These are phyloP conservation scores for Drosophila neonasuta DNA, from an alignment of 2,888 invertebrate species.

Conservation along the genomic window DNA sequence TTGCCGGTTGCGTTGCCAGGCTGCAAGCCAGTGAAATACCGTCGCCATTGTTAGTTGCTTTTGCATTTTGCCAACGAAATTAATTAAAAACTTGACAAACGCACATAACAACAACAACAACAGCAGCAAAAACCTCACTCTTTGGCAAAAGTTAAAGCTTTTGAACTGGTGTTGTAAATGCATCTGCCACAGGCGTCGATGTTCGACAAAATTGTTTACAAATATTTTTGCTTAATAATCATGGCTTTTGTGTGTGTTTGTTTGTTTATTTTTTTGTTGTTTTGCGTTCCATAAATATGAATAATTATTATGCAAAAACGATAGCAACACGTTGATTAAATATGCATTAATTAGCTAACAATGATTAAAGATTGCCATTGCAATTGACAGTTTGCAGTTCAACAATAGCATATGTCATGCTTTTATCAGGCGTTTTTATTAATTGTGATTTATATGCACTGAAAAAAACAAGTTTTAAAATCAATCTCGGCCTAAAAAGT, in stretches of 20 bases:
- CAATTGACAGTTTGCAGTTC: background rate
- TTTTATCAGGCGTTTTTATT: background rate
- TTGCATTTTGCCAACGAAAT: constrained; percentile 43
- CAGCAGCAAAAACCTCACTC: constrained; percentile 2
- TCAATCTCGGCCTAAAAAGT: too few relatives aligned
- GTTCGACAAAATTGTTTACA: constrained; percentile 29
- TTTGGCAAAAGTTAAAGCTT: constrained; percentile 5
- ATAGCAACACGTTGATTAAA: constrained; percentile 16
- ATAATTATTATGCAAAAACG: constrained; percentile 8
- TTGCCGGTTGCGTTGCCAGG: constrained; percentile 25
- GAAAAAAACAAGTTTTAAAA: too few relatives aligned
- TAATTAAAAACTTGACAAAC: constrained; percentile 56
- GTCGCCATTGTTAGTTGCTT: constrained; percentile 29
- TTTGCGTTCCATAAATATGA: constrained; percentile 18
- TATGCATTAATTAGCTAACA: constrained; percentile 24
- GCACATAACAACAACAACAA: constrained; percentile 4
- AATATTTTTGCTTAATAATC: constrained; percentile 37
- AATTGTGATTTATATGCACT: background rate
- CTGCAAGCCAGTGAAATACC: constrained; percentile 19
- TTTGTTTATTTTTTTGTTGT: constrained; percentile 9
- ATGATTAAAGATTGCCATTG: constrained; percentile 1
- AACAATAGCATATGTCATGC: background rate
- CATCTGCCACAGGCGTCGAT: constrained; percentile 12
- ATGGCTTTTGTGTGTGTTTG: constrained; percentile 11
- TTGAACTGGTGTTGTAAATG: constrained; percentile 10